Percentiles rank a stretch among this genome's conserved stretches.
These are phyloP conservation scores for Nipponacmea schrenckii DNA, from an alignment of 2,888 invertebrate genomes.

Conservation along the genomic window DNA sequence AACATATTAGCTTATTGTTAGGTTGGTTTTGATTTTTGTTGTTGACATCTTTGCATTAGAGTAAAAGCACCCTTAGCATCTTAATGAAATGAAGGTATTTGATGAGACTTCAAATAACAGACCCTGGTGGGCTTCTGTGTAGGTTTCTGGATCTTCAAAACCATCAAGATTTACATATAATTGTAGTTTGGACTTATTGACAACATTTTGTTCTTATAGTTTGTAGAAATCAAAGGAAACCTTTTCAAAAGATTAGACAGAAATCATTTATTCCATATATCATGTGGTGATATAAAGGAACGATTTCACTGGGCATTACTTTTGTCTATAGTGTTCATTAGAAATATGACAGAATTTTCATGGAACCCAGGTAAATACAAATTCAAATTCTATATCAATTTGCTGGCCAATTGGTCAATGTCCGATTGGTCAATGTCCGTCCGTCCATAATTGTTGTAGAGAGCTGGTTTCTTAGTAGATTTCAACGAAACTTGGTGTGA, in stretches of 20 bases:
- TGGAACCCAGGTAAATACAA: constrained; percentile 80
- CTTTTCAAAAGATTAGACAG: constrained; percentile 99
- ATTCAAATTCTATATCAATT: neutral
- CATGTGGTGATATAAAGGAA: constrained; percentile 97
- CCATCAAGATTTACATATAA: too few relatives aligned
- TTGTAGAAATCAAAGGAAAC: constrained; percentile 98
- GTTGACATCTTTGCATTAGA: too few relatives aligned
- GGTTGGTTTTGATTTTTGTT: neutral
- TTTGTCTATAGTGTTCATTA: constrained; percentile 90
- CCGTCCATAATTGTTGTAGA: too few relatives aligned
- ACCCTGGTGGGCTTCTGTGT: neutral
- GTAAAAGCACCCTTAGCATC: too few relatives aligned
- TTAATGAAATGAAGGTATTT: too few relatives aligned
- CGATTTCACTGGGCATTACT: constrained; percentile 92
- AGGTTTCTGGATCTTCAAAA: neutral
- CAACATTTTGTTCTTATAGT: constrained; percentile 73
- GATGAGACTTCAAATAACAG: neutral
- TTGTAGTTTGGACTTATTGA: too few relatives aligned
- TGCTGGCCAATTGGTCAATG: too few relatives aligned
- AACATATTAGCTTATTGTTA: neutral
- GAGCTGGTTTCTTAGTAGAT: too few relatives aligned
- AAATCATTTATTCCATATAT: constrained; percentile 92
- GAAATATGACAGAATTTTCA: constrained; percentile 97
- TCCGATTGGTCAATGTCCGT: too few relatives aligned
- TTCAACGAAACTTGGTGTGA: too few relatives aligned